Conservation (phyloP, 2,797 vertebrate species). For the Sebastes jordani region DNA sequence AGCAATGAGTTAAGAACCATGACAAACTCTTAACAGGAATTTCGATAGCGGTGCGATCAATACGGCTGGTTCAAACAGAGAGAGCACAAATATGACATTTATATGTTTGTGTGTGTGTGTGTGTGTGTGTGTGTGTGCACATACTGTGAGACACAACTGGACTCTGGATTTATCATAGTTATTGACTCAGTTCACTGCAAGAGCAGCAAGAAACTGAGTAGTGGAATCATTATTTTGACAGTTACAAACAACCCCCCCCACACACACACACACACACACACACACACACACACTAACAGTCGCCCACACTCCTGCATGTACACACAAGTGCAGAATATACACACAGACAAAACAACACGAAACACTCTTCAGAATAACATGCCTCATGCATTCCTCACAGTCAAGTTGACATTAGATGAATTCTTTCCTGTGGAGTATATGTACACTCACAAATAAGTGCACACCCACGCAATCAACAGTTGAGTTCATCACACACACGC, state of each 20-base stretch:
- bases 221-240: conserved; percentile 70
- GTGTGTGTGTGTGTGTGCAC: neutral
- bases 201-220: conserved; percentile 60
- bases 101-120: conserved; percentile 26
- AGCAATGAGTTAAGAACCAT: conserved; percentile 47
- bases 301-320: neutral
- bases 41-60: conserved; percentile 61
- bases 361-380: conserved; percentile 18
- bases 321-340: conserved; percentile 8
- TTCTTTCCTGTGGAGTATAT: conserved; percentile 18
- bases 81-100: conserved; percentile 38
- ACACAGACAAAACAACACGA: conserved; percentile 13
- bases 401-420: conserved; percentile 25
- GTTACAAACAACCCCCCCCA: conserved; percentile 48
- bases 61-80: conserved; percentile 53
- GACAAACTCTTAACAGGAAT: conserved; percentile 50
- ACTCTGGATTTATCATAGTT: conserved; percentile 60
- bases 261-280: neutral
- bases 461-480: conserved; percentile 28
- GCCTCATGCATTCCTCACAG: conserved; percentile 18
- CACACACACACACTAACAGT: neutral
- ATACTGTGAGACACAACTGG: conserved; percentile 35
- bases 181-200: conserved; percentile 62
- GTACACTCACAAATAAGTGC: conserved; percentile 1
- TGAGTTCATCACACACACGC: conserved; percentile 44